phyloP scores from a whole-genome alignment of 1,140 invertebrate species.

The Lysiphlebus fabarum region DNA sequence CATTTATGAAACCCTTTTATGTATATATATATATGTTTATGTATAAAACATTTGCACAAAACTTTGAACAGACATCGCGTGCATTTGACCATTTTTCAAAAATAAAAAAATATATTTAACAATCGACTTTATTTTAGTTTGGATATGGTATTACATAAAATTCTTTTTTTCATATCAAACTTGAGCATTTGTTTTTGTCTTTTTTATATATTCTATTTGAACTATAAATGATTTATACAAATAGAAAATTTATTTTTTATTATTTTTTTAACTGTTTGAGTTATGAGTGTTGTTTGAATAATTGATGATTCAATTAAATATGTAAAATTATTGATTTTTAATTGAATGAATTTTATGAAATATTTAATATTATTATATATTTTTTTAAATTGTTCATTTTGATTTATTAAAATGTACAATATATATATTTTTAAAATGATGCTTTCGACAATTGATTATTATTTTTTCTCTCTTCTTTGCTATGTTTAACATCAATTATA shows the following conservation, averaged over 20 bases:
- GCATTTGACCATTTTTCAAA: conserved; percentile 14
- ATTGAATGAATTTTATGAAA: too few species aligned
- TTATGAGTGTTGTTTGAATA: too few species aligned
- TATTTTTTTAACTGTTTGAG: too few species aligned
- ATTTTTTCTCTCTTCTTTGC: background rate
- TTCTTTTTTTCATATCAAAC: background rate
- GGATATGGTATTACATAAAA: conserved; percentile 1
- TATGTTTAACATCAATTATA: background rate
- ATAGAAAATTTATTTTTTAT: too few species aligned
- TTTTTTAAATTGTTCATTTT: conserved; percentile 3
- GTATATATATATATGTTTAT: conserved; percentile 1
- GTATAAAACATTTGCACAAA: conserved; percentile 21
- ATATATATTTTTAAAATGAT: too few species aligned
- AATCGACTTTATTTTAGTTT: background rate
- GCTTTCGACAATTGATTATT: conserved; percentile 11
- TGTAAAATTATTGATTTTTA: too few species aligned
- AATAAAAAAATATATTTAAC: conserved; percentile 1
- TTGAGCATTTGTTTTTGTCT: too few species aligned
- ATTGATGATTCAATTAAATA: too few species aligned
- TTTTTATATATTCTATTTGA: too few species aligned
- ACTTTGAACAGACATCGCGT: conserved; percentile 22
- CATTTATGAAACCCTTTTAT: conserved; percentile 8
- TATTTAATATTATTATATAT: too few species aligned
- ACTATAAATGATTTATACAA: too few species aligned
- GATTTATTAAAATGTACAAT: conserved; percentile 11